A percentile compares a stretch with the other conserved stretches of the same genome.
These are phyloP conservation scores for Listronotus oregonensis DNA, from an alignment of 1,140 invertebrate genomes.

Conservation along the genomic window DNA sequence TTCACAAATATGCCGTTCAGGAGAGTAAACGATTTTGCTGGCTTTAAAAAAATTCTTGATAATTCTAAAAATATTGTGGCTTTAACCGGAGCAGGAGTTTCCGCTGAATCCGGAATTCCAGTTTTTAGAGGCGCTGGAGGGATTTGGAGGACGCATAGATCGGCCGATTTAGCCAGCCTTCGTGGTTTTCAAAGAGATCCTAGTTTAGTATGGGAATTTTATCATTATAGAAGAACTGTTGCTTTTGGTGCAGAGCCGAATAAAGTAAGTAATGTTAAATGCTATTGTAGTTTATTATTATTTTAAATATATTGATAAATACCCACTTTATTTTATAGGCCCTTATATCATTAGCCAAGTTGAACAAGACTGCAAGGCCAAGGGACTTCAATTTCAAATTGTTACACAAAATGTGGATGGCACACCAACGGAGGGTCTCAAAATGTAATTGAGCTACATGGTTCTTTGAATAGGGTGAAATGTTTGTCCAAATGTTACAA, in stretches of 20 bases:
- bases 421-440: conserved; percentile 79
- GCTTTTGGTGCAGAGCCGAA: conserved; percentile 61
- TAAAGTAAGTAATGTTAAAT: conserved; percentile 51
- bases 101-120: conserved; percentile 81
- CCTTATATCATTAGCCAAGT: conserved; percentile 79
- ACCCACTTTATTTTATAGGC: conserved; percentile 62
- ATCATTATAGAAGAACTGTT: conserved; percentile 63
- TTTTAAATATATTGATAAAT: not conserved
- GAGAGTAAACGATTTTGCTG: conserved; percentile 43
- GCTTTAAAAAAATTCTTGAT: conserved; percentile 63
- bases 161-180: conserved; percentile 59
- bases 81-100: conserved; percentile 78
- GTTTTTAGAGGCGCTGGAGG: conserved; percentile 80
- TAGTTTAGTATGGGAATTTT: conserved; percentile 65
- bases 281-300: conserved; percentile 6
- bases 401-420: conserved; percentile 95
- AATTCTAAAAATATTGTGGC: conserved; percentile 68
- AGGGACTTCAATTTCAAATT: conserved; percentile 69
- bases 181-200: conserved; percentile 60
- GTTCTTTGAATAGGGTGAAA: conserved; percentile 79
- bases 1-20: not conserved
- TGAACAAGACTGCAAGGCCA: conserved; percentile 65
- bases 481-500: conserved; percentile 73
- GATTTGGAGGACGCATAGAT: conserved; percentile 70
- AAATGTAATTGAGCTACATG: conserved; percentile 89